phyloP scores from a whole-genome alignment of 2,888 invertebrate genomes.

The Euphydryas editha region DNA sequence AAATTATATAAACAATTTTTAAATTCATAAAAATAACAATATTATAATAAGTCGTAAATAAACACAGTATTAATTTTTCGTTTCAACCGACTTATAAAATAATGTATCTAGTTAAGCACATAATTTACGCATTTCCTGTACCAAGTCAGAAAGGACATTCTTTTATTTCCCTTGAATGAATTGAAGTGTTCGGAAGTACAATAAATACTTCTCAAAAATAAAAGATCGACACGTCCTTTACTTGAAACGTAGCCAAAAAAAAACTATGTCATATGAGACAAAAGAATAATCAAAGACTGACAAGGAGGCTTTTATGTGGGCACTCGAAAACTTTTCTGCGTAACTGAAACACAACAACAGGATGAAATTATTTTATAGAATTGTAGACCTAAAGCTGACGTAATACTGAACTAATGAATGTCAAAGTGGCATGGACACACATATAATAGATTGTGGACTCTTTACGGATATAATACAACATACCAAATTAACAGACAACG shows the following conservation, averaged over 20 bases:
- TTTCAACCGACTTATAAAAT: too few relatives aligned
- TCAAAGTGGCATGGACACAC: slow-evolving; percentile 9
- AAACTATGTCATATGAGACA: slow-evolving; percentile 52
- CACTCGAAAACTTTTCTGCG: slow-evolving; percentile 64
- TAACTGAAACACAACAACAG: slow-evolving; percentile 53
- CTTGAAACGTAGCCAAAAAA: slow-evolving; percentile 10
- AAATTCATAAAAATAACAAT: too few relatives aligned
- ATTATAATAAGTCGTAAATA: too few relatives aligned
- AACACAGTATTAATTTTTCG: too few relatives aligned
- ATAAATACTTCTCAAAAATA: background rate
- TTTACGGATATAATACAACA: slow-evolving; percentile 55
- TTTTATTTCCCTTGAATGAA: too few relatives aligned
- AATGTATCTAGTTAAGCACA: too few relatives aligned
- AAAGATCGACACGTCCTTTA: background rate
- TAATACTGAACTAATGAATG: background rate
- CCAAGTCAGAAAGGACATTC: too few relatives aligned
- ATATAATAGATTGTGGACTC: slow-evolving; percentile 13
- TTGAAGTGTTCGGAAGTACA: background rate
- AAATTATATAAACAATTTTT: too few relatives aligned
- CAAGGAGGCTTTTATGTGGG: slow-evolving; percentile 56
- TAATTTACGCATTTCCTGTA: too few relatives aligned
- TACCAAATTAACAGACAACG: slow-evolving; percentile 80
- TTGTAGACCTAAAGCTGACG: slow-evolving; percentile 11
- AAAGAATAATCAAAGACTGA: slow-evolving; percentile 64
- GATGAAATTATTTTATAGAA: slow-evolving; percentile 11